Base-by-base conservation (phyloP, 2,888 invertebrate species). In the Oscheius onirici region DNA sequence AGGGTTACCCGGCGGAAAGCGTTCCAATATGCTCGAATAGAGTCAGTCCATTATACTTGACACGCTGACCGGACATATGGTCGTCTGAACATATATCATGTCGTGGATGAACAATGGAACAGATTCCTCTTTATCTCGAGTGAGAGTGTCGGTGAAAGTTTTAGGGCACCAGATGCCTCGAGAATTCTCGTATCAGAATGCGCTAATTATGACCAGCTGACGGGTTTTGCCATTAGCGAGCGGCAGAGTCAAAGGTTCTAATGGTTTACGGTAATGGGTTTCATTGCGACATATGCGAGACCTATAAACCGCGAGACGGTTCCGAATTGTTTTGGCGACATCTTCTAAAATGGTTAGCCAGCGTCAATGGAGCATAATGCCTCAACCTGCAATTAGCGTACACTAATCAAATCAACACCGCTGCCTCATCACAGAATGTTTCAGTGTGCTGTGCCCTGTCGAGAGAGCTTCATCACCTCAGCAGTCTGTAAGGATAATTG, bases 371-470 rank as follows among this genome's bases (percentile, higher is more conserved):
- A 66, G 66, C 66, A 66, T 66, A 66, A 66, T 66, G 52, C 34
- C 40, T 41, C 66, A 66, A 66, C 66, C 66, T 66, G 54, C 66
- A 66, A 66, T 66, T 66, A 66, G 54, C 40, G 20, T 66, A 26
- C 46, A 51, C 51, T 66, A 66, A 66, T 66, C 40, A 22, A 28
- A 66, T 66, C 66, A 66, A 66, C 52, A 52, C 46, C 34, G 26
- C 55, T 44, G 8, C 63, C 60, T 60, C 60, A 60, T 60, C 44
- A 44, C 22, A 15, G 44, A 58, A 43, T 17, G 60, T 83, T 86
- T 76, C 77, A 86, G 86, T 86, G 86, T 60, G 73, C 81, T n/a
- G 60, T 76, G 11, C 86, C 86, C 6, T 86, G 86, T 67, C 76
- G 80, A 2, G 86, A 86, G 60, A 72, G 77, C 26, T 78, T 78